A percentile compares a stretch with the other conserved stretches of the same genome.
phyloP scores from a whole-genome alignment of 2,113 vertebrate species.

The Aspiorhynchus laticeps region DNA sequence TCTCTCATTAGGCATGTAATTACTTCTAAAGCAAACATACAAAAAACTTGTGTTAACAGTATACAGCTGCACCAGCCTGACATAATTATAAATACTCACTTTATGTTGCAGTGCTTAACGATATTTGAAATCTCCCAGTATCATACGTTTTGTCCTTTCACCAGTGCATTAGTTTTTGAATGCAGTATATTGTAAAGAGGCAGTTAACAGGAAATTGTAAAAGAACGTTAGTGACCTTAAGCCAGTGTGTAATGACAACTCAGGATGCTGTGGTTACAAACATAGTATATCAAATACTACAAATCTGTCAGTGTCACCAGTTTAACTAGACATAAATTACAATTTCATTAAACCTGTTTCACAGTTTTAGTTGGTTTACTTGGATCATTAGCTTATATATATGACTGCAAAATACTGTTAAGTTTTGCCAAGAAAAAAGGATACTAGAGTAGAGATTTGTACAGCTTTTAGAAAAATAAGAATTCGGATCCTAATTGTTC shows the following conservation, averaged over 20 bases:
- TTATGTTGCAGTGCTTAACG: neutral
- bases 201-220: neutral
- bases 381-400: neutral
- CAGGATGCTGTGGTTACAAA: neutral
- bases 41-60: neutral
- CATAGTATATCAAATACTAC: neutral
- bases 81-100: neutral
- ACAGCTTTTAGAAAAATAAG: neutral
- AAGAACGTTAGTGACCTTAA: neutral
- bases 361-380: neutral
- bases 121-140: neutral
- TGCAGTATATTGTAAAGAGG: neutral
- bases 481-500: neutral
- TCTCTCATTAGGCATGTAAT: neutral
- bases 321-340: neutral
- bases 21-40: neutral
- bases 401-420: constrained; percentile 7
- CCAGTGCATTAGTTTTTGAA: neutral
- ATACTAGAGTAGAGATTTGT: neutral
- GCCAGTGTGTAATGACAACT: neutral
- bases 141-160: neutral
- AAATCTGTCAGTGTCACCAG: neutral
- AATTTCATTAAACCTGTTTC: neutral
- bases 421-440: neutral
- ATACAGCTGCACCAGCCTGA: neutral